Evolutionary conservation across 2,797 vertebrate genomes (phyloP), one percentile per base, ranked within the genome.

Genomic region (Artibeus jamaicensis): DNA sequence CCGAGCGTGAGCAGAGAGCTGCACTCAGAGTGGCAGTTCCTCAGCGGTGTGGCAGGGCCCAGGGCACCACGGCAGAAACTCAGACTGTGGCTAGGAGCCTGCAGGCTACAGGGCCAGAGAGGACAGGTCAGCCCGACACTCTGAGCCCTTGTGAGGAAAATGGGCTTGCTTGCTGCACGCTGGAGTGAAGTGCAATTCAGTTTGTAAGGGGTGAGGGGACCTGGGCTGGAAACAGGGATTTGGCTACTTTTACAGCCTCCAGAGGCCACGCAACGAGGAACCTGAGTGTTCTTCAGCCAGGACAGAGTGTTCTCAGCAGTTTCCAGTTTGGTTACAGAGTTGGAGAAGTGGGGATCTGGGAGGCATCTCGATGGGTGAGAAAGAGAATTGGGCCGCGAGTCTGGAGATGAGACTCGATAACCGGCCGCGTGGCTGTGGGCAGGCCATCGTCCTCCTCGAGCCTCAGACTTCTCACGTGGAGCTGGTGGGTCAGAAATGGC

Each of bases 41-140:
- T 46, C 74, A 0, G 83, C 39, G 29, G 68, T 1, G 2, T 12
- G 8, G 62, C 32, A 68, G 67, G 57, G 77, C 34, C 0, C 1
- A 1, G 26, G 14, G 14, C 0, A 0, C 42, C 12, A 39, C 0
- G 4, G 26, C 62, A 53, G 92, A 18, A 0, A 0, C 24, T 2
- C 48, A 2, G 44, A 5, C 22, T 18, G 32, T 37, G 57, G 39
- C 8, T 3, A 1, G 16, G 34, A 39, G 4, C 18, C 65, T 29
- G 7, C 44, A 7, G 42, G 46, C 70, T 3, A 19, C 0, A 2
- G 22, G 29, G 10, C 42, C 62, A 24, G 26, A 0, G 4, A 73
- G 53, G 59, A 68, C 29, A 6, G 19, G 32, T 26, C n/a, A 14
- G 57, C 19, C 24, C 19, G 0, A 8, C 0, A 3, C 39, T 48